Percentiles rank a stretch among this genome's conserved stretches.
Evolutionary conservation across 2,888 invertebrate genomes (phyloP).

Genomic region (Toxonevra muliebris): DNA sequence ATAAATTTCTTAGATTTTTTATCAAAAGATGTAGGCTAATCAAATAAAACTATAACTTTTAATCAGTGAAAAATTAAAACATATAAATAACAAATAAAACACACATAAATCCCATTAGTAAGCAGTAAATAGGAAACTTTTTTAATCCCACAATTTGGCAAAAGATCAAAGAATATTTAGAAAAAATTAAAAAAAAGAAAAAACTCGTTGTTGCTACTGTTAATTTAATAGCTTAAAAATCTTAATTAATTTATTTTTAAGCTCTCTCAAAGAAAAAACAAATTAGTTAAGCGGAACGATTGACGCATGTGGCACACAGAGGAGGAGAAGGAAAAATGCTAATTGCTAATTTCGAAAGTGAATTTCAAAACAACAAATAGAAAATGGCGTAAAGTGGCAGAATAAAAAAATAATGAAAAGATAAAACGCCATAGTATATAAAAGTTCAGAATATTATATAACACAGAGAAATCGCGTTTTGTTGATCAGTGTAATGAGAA

Average conservation of each 20-base stretch:
- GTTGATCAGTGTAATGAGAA: slow-evolving; percentile 17
- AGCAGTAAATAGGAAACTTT: slow-evolving; percentile 45
- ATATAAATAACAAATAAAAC: slow-evolving; percentile 49
- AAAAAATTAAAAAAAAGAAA: slow-evolving; percentile 29
- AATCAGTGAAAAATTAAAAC: slow-evolving; percentile 52
- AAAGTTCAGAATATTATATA: too few species aligned
- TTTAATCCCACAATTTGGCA: slow-evolving; percentile 23
- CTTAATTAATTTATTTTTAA: slow-evolving; percentile 52
- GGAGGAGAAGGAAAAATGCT: slow-evolving; percentile 28
- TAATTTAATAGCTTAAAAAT: slow-evolving; percentile 59
- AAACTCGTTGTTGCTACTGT: slow-evolving; percentile 43
- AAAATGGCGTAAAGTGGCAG: neutral
- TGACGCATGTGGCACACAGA: slow-evolving; percentile 26
- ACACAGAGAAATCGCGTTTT: neutral
- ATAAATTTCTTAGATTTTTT: too few species aligned
- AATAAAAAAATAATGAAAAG: neutral
- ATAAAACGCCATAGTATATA: neutral
- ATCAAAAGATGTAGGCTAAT: too few species aligned
- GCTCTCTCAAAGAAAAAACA: slow-evolving; percentile 50
- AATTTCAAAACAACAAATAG: slow-evolving; percentile 4
- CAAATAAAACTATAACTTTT: slow-evolving; percentile 38
- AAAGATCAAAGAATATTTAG: slow-evolving; percentile 29
- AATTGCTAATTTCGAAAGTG: slow-evolving; percentile 44
- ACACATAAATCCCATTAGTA: slow-evolving; percentile 54
- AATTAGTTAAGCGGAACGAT: slow-evolving; percentile 47